These are phyloP conservation scores for Vesta saturnalis DNA, from an alignment of 2,888 invertebrate species.

Conservation along the genomic window DNA sequence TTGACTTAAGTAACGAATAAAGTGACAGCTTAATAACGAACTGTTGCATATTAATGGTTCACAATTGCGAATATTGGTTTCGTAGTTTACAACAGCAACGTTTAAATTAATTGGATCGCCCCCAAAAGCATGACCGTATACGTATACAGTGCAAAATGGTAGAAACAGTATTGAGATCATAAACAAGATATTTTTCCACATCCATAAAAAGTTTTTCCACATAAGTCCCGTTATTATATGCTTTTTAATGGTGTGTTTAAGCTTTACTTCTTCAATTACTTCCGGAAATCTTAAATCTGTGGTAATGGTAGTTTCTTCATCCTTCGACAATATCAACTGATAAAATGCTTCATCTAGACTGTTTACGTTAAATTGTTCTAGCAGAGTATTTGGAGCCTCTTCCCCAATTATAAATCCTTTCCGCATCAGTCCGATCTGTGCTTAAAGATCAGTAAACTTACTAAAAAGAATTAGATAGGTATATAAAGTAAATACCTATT, in stretches of 20 bases:
- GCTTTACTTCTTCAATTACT: background rate
- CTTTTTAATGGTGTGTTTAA: background rate
- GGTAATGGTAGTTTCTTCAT: background rate
- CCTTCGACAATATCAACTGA: constrained; percentile 84
- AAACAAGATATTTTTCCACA: constrained; percentile 84
- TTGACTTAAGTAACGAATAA: constrained; percentile 74
- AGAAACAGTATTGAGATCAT: constrained; percentile 87
- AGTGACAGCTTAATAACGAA: constrained; percentile 79
- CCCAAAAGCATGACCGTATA: constrained; percentile 77
- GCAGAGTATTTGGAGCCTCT: constrained; percentile 77
- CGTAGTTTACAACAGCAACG: constrained; percentile 84
- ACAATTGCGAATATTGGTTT: constrained; percentile 63
- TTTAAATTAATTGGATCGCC: constrained; percentile 81
- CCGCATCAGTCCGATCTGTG: constrained; percentile 82
- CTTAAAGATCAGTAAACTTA: too few species aligned
- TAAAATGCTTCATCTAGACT: constrained; percentile 84
- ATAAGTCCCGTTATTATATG: constrained; percentile 77
- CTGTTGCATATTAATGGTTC: constrained; percentile 65
- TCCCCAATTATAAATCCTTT: constrained; percentile 86
- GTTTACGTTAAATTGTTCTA: constrained; percentile 76
- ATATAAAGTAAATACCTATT: too few species aligned
- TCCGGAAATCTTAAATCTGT: background rate
- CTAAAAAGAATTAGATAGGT: too few species aligned
- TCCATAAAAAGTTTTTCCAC: constrained; percentile 90
- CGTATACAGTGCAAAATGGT: constrained; percentile 84